Base-by-base conservation (phyloP, 2,888 invertebrate genomes). In the Plebejus melissa region DNA sequence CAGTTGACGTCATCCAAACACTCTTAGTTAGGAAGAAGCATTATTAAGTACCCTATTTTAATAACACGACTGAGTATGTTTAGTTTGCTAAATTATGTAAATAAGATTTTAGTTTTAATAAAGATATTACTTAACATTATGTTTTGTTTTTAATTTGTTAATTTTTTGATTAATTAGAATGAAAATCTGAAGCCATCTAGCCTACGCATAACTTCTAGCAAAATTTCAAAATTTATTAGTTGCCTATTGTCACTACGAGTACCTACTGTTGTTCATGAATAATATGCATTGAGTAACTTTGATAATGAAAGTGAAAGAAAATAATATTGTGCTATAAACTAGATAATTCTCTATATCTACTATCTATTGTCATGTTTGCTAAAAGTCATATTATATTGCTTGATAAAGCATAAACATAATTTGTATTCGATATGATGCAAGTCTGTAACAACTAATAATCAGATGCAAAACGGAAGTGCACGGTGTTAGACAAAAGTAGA, bases 1-100 rank as follows among this genome's bases (percentile, higher is more conserved):
- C 82, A n/a, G 81, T 82, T 3, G 81, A 83, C 65, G 79, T 77
- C 0, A 79, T 82, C 46, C 83, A 83, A 58, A 71, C 74, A 60
- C 2, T 77, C 50, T 38, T 77, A 46, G 74, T 76, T 54, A 74
- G 76, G 22, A 32, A 58, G 46, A 72, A 54, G 4, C 28, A 54
- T 13, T 72, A 72, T 50, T 72, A 72, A 50, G 11, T 70, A 41
- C 22, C 38, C 22, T 4, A 41, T n/a, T 41, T n/a, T 22, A 70
- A 38, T 41, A 41, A 70, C 22, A 16, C 13, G 72, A 54, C 50
- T 72, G 72, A 54, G 50, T 54, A 50, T 54, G 5, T 13, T 50
- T 54, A 54, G 16, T 50, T 28, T 32, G 28, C 0, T 72, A 50
- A 28, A 16, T 22, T 70, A 41, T 22, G 4, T 41, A 38, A 38